Percentiles rank a stretch among this genome's conserved stretches.
Evolutionary conservation across 2,113 vertebrate genomes (phyloP).

Genomic region (Callochromis pleurospilus): DNA sequence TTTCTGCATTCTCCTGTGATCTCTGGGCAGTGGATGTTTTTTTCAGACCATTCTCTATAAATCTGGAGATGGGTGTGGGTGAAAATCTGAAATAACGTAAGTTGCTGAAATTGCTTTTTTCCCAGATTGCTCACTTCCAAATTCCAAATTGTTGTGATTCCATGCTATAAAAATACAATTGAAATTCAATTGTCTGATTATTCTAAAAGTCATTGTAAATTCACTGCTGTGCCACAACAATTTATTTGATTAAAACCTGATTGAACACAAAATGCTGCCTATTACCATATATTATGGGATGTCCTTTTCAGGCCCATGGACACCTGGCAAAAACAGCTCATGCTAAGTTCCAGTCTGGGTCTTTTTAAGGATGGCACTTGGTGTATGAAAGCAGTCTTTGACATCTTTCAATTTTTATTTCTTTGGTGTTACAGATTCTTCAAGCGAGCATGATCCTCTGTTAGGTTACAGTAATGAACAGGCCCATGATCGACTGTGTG

Average conservation of each 20-base stretch:
- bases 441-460: conserved; percentile 25
- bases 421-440: conserved; percentile 49
- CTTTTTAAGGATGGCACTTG: background rate
- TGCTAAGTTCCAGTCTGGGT: background rate
- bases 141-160: background rate
- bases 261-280: background rate
- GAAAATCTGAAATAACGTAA: background rate
- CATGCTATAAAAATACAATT: background rate
- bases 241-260: background rate
- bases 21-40: background rate
- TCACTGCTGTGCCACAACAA: background rate
- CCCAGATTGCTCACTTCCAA: background rate
- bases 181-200: background rate
- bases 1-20: background rate
- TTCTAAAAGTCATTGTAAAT: background rate
- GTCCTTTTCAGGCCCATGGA: background rate
- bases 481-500: conserved; percentile 46
- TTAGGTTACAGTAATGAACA: conserved; percentile 42
- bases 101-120: background rate
- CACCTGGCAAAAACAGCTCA: background rate
- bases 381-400: background rate
- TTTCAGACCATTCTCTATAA: background rate
- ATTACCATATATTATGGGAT: background rate
- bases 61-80: background rate
- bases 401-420: background rate